Base-by-base conservation (phyloP, 2,113 vertebrate genomes). In the Odontophorus gujanensis region DNA sequence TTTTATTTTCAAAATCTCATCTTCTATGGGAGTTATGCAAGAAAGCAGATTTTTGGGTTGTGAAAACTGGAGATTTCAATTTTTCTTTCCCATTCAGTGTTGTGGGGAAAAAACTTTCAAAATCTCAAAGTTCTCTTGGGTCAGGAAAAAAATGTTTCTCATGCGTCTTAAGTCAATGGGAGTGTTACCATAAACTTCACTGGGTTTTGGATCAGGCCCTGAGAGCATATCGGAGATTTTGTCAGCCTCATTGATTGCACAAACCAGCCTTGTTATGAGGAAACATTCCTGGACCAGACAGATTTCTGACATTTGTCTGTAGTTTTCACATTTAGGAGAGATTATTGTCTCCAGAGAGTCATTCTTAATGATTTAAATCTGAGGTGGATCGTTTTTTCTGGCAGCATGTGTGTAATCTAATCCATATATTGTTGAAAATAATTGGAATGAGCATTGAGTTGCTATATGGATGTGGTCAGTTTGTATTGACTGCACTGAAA, bases 301-400 rank as follows among this genome's bases (percentile, higher is more conserved):
- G 34, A 55, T 19, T 59, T 90, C 48, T 97, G 87, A 92, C 77
- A 93, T 84, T 97, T 89, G 87, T 96, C 93, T 96, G 72, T 96
- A 84, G 81, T 74, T 95, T 96, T 97, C 87, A 95, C 90, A 59
- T 94, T 93, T 87, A 95, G 93, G 92, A 94, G 67, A 90, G 88
- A 95, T 92, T 93, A 92, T 81, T 80, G 91, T 95, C 90, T 97
- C 84, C 45, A 90, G 96, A 94, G 92, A 63, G 96, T 94, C 92
- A 93, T 94, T 96, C 75, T 89, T 90, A 96, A 97, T 92, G 80
- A 94, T 80, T 94, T 92, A 91, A 96, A 97, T 91, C 92, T 95
- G 95, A 97, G 95, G 91, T 95, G 91, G 85, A 90, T 94, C 0
- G 6, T 93, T 92, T 94, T 97, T 93, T 78, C 91, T 92, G 90